Evolutionary conservation across 2,797 vertebrate genomes (phyloP), one percentile per base, ranked within the genome.

Genomic region (Okamejei kenojei): DNA sequence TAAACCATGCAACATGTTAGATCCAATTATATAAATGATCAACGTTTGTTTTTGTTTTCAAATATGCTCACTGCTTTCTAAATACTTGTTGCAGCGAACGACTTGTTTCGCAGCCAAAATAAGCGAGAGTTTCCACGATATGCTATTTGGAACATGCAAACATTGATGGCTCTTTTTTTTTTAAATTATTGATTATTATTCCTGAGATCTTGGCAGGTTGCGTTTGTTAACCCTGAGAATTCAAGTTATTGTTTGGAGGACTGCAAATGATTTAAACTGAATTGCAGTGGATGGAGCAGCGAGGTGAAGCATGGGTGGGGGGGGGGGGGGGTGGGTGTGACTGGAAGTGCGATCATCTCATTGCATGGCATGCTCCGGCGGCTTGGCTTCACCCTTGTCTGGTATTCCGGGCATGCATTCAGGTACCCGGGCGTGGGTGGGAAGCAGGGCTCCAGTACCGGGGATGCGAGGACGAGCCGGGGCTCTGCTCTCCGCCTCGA

Each of bases 11-110:
- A 63, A 7, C 1, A 86, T 86, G 35, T 26, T 73, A 35, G 63
- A 92, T 54, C 35, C 17, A 74, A 38, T 7, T 29, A 23, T 54
- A 26, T 38, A 2, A 17, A 11, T 1, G 65, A 38, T 91, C 4
- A 29, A 23, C 68, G 21, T n/a, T 58, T 63, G 26, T 63, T 29
- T 58, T 92, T 9, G 45, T 92, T 68, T 88, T 35, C 63, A 35
- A 35, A 65, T 65, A 1, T 68, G 61, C 7, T 9, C 8, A 11
- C 13, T 78, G 77, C n/a, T 35, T 78, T 32, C 32, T 78, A 19
- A 54, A 32, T 88, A 88, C 84, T 35, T 88, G 84, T 88, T 88
- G 61, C 84, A 35, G 84, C 17, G n/a, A 32, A 35, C 32, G 58
- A 63, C 21, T 26, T 58, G 23, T 58, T 35, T 1, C 58, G 6